phyloP scores from a whole-genome alignment of 2,797 vertebrate species.

The Pangasius sanitwongsei region DNA sequence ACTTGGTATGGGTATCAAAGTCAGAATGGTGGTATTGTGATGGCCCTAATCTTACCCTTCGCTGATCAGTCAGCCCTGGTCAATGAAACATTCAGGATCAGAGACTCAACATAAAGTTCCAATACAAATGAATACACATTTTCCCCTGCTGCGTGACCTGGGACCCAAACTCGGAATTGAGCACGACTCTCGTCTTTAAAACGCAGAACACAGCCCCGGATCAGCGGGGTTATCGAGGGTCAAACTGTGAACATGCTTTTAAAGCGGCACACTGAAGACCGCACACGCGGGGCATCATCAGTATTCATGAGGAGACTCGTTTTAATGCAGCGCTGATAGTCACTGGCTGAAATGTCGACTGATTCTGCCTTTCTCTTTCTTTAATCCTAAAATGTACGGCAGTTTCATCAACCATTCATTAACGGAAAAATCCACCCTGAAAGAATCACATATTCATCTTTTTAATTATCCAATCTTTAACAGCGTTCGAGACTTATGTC shows the following conservation, averaged over 20 bases:
- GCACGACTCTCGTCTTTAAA: not conserved
- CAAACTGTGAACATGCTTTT: not conserved
- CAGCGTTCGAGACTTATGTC: not conserved
- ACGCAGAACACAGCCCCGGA: not conserved
- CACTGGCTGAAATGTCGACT: not conserved
- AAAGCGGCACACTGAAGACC: not conserved
- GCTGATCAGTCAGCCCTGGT: too few species aligned
- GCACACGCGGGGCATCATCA: not conserved
- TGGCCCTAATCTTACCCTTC: too few species aligned
- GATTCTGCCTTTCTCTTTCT: not conserved
- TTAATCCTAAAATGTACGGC: not conserved
- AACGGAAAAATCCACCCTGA: not conserved
- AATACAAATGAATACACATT: too few species aligned
- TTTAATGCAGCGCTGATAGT: not conserved
- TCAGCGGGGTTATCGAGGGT: not conserved
- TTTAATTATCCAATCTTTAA: not conserved
- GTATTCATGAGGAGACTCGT: not conserved
- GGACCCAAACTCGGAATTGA: not conserved
- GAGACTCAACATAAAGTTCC: too few species aligned
- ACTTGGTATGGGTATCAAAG: too few species aligned
- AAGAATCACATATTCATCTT: accelerated
- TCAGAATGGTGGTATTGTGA: too few species aligned
- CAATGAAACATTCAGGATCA: not conserved
- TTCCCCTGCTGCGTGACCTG: too few species aligned
- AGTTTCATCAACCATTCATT: not conserved